Conservation (phyloP, 2,888 invertebrate genomes). For the Noctua janthe region DNA sequence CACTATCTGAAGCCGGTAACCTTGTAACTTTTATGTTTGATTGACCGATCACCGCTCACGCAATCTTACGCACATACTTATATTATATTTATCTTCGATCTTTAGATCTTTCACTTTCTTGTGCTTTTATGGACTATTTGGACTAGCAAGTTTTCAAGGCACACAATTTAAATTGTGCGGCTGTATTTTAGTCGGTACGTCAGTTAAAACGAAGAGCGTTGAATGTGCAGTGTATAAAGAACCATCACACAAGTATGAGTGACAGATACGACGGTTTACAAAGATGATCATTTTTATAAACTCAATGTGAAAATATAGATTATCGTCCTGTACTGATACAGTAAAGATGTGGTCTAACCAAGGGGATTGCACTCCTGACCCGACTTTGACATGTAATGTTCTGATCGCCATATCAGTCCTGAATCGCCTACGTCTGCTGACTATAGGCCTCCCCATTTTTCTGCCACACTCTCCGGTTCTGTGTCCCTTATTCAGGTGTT, state of each 20-base stretch:
- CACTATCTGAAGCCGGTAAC: not conserved
- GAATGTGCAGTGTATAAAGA: not conserved
- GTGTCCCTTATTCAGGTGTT: too few relatives aligned
- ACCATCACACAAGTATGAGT: not conserved
- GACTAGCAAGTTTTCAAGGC: not conserved
- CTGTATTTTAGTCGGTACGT: not conserved
- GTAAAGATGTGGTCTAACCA: not conserved
- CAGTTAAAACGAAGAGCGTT: not conserved
- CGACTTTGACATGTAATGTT: not conserved
- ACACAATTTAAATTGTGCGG: not conserved
- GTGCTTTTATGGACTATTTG: not conserved
- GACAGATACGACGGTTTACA: too few relatives aligned
- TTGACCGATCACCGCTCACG: not conserved
- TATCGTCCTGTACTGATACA: not conserved
- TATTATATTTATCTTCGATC: not conserved
- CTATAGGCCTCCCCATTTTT: too few relatives aligned
- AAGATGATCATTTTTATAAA: not conserved
- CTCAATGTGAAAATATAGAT: not conserved
- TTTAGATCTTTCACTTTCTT: not conserved
- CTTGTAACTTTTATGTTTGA: slow-evolving; percentile 1
- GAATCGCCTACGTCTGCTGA: too few relatives aligned
- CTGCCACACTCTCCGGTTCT: too few relatives aligned
- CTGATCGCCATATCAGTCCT: too few relatives aligned
- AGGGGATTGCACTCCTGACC: not conserved
- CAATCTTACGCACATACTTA: not conserved